A percentile compares a stretch with the other conserved stretches of the same genome.
These are phyloP conservation scores for Halcyon malimbica DNA, from an alignment of 2,113 vertebrate species.

Conservation along the genomic window DNA sequence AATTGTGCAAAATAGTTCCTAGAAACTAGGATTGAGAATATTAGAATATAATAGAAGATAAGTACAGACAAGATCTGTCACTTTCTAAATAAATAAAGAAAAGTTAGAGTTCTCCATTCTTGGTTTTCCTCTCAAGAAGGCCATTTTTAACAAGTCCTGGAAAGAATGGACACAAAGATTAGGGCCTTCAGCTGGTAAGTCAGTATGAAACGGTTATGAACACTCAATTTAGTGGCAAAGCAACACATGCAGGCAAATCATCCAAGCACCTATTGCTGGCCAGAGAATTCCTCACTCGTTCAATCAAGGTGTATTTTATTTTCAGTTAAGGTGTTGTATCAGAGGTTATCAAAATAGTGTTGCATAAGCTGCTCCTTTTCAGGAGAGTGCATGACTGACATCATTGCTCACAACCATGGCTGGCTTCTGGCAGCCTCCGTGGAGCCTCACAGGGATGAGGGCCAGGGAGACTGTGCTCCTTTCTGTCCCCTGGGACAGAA, in stretches of 20 bases:
- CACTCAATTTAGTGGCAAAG: neutral
- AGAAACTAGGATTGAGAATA: neutral
- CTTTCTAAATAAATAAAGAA: neutral
- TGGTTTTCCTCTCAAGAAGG: neutral
- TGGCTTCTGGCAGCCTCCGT: neutral
- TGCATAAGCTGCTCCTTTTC: neutral
- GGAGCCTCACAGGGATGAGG: neutral
- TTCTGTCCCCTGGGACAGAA: neutral
- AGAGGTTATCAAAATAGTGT: neutral
- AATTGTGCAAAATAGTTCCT: neutral
- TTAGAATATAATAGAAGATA: neutral
- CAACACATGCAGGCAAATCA: neutral
- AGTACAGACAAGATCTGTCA: too few species aligned
- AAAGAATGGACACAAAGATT: neutral
- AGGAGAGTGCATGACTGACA: rapidly evolving
- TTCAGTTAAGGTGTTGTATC: neutral
- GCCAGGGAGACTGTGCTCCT: neutral
- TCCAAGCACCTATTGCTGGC: neutral
- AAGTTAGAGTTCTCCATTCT: neutral
- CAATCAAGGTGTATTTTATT: neutral
- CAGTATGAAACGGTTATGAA: neutral
- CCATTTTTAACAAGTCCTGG: neutral
- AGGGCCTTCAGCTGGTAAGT: neutral
- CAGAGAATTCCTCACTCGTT: neutral
- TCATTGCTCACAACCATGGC: rapidly evolving